These are phyloP conservation scores for Frieseomelitta varia DNA, from an alignment of 1,140 invertebrate species.

Conservation along the genomic window DNA sequence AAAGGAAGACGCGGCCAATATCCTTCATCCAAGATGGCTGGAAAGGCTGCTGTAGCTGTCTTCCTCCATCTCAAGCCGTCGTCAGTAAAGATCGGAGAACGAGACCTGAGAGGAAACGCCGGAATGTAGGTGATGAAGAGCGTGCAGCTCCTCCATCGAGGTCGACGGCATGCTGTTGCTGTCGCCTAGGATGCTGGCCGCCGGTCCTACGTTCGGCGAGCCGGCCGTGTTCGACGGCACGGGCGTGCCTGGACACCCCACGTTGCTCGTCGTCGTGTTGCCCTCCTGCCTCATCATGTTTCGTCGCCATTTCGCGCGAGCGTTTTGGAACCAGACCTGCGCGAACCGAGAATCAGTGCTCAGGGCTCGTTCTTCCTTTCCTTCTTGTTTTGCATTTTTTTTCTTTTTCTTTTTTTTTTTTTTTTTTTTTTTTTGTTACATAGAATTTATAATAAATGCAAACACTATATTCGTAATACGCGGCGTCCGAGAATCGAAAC, in stretches of 20 bases:
- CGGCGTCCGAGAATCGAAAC: conserved; percentile 23
- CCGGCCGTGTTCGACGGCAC: conserved; percentile 77
- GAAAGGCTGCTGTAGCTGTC: conserved; percentile 65
- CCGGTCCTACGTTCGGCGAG: conserved; percentile 75
- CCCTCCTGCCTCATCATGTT: conserved; percentile 90
- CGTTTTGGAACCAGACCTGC: conserved; percentile 99
- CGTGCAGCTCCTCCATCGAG: conserved; percentile 81
- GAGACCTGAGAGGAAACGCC: conserved; percentile 80
- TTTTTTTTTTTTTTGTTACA: conserved; percentile 40
- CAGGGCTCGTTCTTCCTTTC: not conserved
- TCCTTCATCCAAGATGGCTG: conserved; percentile 67
- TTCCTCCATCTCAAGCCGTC: conserved; percentile 68
- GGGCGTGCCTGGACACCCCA: conserved; percentile 78
- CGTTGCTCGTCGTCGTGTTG: conserved; percentile 70
- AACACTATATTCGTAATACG: conserved; percentile 70
- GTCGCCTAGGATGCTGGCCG: conserved; percentile 77
- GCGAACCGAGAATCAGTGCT: not conserved
- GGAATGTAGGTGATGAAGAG: conserved; percentile 80
- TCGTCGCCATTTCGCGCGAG: conserved; percentile 96
- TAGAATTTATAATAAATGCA: conserved; percentile 76
- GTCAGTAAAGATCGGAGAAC: conserved; percentile 82
- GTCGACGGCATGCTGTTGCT: conserved; percentile 81
- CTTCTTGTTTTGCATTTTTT: not conserved
- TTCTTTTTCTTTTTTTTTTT: too few species aligned
- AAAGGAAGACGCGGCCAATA: conserved; percentile 17